Percentiles rank a stretch among this genome's conserved stretches.
Evolutionary conservation across 2,888 invertebrate species (phyloP).

Genomic region (Arenicola marina): DNA sequence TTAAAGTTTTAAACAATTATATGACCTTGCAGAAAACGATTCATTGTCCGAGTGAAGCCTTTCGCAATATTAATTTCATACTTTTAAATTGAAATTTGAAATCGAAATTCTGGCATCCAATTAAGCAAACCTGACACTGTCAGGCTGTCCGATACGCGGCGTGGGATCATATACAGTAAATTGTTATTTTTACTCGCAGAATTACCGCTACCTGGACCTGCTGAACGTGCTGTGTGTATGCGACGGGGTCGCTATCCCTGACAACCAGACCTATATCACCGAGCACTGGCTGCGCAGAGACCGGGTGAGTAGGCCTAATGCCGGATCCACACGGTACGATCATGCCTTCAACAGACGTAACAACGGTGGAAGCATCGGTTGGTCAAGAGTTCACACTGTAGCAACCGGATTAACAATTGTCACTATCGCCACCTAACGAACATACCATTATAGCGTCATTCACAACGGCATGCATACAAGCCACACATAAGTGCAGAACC

Average conservation of each 20-base stretch:
- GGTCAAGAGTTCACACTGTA: neutral
- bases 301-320: constrained; percentile 25
- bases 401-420: neutral
- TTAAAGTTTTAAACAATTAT: too few relatives aligned
- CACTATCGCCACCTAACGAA: neutral
- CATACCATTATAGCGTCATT: neutral
- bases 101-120: too few relatives aligned
- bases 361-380: neutral
- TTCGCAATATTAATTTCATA: too few relatives aligned
- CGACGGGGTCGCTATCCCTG: constrained; percentile 59
- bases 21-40: too few relatives aligned
- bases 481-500: too few relatives aligned
- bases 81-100: too few relatives aligned
- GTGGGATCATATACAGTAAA: too few relatives aligned
- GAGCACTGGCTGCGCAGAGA: constrained; percentile 53
- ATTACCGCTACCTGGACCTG: constrained; percentile 59
- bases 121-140: too few relatives aligned
- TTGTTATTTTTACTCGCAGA: constrained; percentile 38
- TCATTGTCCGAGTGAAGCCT: too few relatives aligned
- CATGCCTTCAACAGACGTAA: neutral
- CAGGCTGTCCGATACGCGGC: too few relatives aligned
- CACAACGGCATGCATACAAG: too few relatives aligned
- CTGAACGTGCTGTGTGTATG: constrained; percentile 60
- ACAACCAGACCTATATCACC: constrained; percentile 60
- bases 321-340: neutral